phyloP scores from a whole-genome alignment of 2,888 invertebrate species.

The Acronicta aceris region DNA sequence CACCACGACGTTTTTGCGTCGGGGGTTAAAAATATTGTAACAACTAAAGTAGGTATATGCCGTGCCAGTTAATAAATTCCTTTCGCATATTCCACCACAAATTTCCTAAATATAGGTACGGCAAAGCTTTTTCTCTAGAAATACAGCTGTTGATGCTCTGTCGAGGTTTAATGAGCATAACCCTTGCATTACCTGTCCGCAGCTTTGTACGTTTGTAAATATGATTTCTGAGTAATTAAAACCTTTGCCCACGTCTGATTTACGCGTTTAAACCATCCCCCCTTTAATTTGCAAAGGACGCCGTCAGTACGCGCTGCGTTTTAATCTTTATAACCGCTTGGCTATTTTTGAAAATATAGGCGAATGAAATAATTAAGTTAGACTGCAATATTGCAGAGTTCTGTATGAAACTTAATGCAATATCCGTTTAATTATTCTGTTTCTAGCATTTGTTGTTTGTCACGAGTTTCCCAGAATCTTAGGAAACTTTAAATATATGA shows the following conservation, averaged over 20 bases:
- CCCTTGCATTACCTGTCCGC: constrained; percentile 68
- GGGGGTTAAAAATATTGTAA: too few species aligned
- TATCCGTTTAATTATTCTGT: not conserved
- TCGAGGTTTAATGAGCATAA: constrained; percentile 69
- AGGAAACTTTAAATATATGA: too few species aligned
- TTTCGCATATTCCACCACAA: not conserved
- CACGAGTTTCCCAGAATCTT: too few species aligned
- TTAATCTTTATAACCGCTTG: constrained; percentile 55
- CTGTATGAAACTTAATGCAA: not conserved
- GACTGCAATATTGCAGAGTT: constrained; percentile 8
- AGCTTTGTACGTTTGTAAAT: constrained; percentile 72
- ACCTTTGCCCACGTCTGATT: constrained; percentile 74
- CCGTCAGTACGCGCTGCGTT: constrained; percentile 38
- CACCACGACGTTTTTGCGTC: too few species aligned
- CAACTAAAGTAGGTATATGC: not conserved
- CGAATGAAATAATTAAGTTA: constrained; percentile 37
- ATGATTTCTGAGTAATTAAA: constrained; percentile 82
- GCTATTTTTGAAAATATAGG: constrained; percentile 27
- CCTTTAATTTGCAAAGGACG: constrained; percentile 73
- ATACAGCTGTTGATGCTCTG: constrained; percentile 11
- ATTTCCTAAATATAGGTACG: not conserved
- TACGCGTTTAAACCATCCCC: constrained; percentile 69
- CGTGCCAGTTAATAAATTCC: not conserved
- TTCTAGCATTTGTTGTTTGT: too few species aligned
- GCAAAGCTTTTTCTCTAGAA: constrained; percentile 13